These are phyloP conservation scores for Thelaira solivaga DNA, from an alignment of 2,888 invertebrate genomes.

Conservation along the genomic window DNA sequence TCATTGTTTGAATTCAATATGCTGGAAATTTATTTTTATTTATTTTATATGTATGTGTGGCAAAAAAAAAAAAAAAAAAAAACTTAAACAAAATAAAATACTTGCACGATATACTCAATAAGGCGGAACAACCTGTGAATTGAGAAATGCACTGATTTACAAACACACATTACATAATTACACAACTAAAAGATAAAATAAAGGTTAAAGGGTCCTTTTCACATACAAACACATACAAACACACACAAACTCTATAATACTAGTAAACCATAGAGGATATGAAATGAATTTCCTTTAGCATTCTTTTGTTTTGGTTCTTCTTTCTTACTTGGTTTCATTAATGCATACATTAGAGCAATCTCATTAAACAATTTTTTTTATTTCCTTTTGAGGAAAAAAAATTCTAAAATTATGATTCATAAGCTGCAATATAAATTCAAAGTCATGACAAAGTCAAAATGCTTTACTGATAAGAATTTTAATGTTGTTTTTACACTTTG, in stretches of 20 bases:
- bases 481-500: slow-evolving; percentile 11
- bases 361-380: neutral
- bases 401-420: neutral
- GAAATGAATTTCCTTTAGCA: slow-evolving; percentile 25
- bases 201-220: slow-evolving; percentile 35
- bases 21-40: slow-evolving; percentile 37
- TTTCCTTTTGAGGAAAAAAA: neutral
- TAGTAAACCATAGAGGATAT: slow-evolving; percentile 5
- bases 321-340: no score
- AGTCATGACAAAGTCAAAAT: slow-evolving; percentile 40
- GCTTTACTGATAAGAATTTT: slow-evolving; percentile 15
- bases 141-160: neutral
- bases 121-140: slow-evolving; percentile 43
- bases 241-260: neutral
- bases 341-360: slow-evolving; percentile 12
- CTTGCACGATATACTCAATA: slow-evolving; percentile 27
- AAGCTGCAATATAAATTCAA: neutral
- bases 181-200: neutral
- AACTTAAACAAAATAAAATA: neutral
- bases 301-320: slow-evolving; percentile 1
- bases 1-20: slow-evolving; percentile 45
- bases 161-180: neutral
- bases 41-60: neutral
- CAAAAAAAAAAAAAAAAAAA: neutral
- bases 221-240: neutral